A percentile compares a stretch with the other conserved stretches of the same genome.
These are phyloP conservation scores for Acronicta alni DNA, from an alignment of 2,888 invertebrate species.

Conservation along the genomic window DNA sequence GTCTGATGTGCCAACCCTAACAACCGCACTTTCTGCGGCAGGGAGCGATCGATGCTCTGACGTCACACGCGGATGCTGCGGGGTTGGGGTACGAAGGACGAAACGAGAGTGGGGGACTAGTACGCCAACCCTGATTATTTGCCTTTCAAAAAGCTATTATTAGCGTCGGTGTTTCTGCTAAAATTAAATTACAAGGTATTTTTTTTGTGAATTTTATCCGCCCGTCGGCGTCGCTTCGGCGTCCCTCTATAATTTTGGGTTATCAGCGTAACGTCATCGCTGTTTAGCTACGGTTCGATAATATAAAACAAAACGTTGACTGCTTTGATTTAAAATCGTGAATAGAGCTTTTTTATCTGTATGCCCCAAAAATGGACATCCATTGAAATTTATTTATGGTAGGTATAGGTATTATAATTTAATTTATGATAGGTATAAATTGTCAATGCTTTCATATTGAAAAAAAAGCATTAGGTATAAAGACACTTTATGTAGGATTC, in stretches of 20 bases:
- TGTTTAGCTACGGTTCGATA: slow-evolving; percentile 18
- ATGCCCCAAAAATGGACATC: background rate
- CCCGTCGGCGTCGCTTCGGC: slow-evolving; percentile 15
- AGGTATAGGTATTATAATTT: too few species aligned
- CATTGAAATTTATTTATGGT: background rate
- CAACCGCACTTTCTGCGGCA: slow-evolving; percentile 71
- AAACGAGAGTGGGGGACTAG: slow-evolving; percentile 57
- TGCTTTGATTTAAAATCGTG: slow-evolving; percentile 2
- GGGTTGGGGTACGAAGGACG: slow-evolving; percentile 57
- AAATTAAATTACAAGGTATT: slow-evolving; percentile 61
- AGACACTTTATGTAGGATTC: too few species aligned
- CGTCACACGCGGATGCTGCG: slow-evolving; percentile 81
- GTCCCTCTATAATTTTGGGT: slow-evolving; percentile 36
- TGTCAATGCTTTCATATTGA: too few species aligned
- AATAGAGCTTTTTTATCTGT: background rate
- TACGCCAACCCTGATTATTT: slow-evolving; percentile 70
- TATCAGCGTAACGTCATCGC: slow-evolving; percentile 28
- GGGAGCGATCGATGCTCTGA: slow-evolving; percentile 83
- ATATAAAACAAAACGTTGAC: slow-evolving; percentile 11
- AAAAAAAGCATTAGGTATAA: too few species aligned
- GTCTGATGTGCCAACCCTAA: slow-evolving; percentile 62
- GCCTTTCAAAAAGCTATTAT: slow-evolving; percentile 74
- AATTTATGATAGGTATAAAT: too few species aligned
- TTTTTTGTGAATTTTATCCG: slow-evolving; percentile 48
- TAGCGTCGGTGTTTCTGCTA: slow-evolving; percentile 62